Evolutionary conservation across 2,888 invertebrate genomes (phyloP).

Genomic region (Pseudanteris insignis): DNA sequence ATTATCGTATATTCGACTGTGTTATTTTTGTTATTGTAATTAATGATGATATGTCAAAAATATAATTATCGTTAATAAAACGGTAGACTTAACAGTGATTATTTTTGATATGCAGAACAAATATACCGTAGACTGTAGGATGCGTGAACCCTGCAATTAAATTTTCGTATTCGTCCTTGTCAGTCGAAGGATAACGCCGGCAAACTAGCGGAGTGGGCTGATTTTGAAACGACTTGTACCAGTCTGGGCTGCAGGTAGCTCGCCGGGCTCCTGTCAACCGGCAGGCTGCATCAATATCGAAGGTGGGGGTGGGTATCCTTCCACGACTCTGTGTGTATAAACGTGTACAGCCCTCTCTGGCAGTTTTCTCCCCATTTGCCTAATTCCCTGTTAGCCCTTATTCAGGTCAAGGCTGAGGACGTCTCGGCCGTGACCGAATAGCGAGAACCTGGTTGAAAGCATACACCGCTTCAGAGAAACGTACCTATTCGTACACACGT

Average conservation of each 20-base stretch:
- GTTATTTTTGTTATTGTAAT: too few species aligned
- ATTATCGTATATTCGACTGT: too few species aligned
- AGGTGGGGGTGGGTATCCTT: conserved; percentile 32
- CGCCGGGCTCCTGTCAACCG: conserved; percentile 55
- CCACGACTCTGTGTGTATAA: conserved; percentile 32
- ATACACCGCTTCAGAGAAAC: conserved; percentile 20
- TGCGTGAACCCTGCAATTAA: too few species aligned
- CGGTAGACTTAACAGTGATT: too few species aligned
- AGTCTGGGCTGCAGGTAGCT: conserved; percentile 62
- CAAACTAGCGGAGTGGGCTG: conserved; percentile 12
- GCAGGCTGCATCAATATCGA: conserved; percentile 54
- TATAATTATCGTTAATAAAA: too few species aligned
- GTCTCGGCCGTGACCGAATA: conserved; percentile 49
- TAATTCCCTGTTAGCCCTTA: conserved; percentile 55
- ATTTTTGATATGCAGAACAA: too few species aligned
- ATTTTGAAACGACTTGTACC: conserved; percentile 38
- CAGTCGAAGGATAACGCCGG: conserved; percentile 8
- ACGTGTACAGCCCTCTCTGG: conserved; percentile 37
- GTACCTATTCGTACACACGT: conserved; percentile 22
- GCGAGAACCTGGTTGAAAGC: conserved; percentile 35
- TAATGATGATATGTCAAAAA: too few species aligned
- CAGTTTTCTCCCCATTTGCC: conserved; percentile 51
- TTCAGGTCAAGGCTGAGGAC: conserved; percentile 55
- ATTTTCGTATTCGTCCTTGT: conserved; percentile 17
- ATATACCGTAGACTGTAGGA: too few species aligned